phyloP scores from a whole-genome alignment of 2,113 vertebrate species.

The Psettodes erumei region DNA sequence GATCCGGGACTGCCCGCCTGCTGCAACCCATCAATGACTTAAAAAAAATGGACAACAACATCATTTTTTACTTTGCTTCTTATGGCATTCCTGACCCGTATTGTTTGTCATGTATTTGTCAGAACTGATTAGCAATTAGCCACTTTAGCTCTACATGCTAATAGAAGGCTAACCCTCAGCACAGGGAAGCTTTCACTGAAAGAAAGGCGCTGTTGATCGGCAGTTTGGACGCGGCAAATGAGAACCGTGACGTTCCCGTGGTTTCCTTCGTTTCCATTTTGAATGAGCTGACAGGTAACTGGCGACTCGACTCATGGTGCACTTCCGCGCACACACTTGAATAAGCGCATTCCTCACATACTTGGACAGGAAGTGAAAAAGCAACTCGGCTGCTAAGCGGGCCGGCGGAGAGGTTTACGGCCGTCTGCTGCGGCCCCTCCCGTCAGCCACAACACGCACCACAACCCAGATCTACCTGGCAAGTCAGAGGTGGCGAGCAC shows the following conservation, averaged over 20 bases:
- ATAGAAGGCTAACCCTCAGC: neutral
- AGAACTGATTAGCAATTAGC: too few relatives aligned
- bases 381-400: slow-evolving; percentile 46
- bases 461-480: slow-evolving; percentile 45
- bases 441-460: slow-evolving; percentile 18
- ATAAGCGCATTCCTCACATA: slow-evolving; percentile 63
- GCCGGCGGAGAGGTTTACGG: slow-evolving; percentile 31
- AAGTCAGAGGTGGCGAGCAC: slow-evolving; percentile 54
- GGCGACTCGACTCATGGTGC: neutral
- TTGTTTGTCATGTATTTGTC: too few relatives aligned
- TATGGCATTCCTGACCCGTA: too few relatives aligned
- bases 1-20: neutral
- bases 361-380: slow-evolving; percentile 63
- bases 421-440: slow-evolving; percentile 26
- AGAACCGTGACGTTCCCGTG: neutral
- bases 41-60: neutral
- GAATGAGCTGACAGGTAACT: neutral
- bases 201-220: neutral
- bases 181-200: too few relatives aligned
- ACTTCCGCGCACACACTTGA: slow-evolving; percentile 35
- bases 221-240: neutral
- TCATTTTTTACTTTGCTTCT: too few relatives aligned
- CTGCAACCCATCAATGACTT: neutral
- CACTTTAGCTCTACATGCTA: too few relatives aligned
- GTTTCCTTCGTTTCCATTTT: slow-evolving; percentile 10